Evolutionary conservation across 2,797 vertebrate genomes (phyloP), one percentile per base, ranked within the genome.

Genomic region (Saguinus oedipus): DNA sequence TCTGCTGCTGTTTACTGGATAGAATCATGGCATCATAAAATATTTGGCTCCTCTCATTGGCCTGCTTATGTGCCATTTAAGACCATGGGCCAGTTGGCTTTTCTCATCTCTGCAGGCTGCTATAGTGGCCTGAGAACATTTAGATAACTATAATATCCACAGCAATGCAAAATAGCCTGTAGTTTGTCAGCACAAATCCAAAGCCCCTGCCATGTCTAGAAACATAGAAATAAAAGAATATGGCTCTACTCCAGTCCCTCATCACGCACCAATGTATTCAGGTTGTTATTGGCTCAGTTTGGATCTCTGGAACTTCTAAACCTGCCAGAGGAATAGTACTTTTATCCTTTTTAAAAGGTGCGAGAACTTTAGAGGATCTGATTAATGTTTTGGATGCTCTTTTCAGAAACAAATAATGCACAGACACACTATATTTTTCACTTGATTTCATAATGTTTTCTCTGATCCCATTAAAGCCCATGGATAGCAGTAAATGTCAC

Each of bases 281-380:
- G 72, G 24, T 17, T 78, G 46, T 26, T 90, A 44, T 22, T 70
- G 30, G 53, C 5, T 96, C 3, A 76, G 3, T 57, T 46, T 82
- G 24, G 19, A 80, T 78, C n/a, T 92, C 80, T 90, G 59, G 24
- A 78, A 95, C 6, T 75, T 97, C 33, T 82, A 90, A 94, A 57
- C 22, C 7, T 79, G 30, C 91, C n/a, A 78, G 33, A 84, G 3
- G 48, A 48, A 90, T 81, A 30, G 4, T 36, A 78, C 46, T 57
- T 90, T 90, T 46, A 84, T 90, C 2, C 3, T 27, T 88, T 90
- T 85, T 48, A 27, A 75, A 68, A 75, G 14, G 39, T 81, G 46
- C 24, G 27, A 14, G 12, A 50, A 5, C 4, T 72, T 88, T 55
- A 33, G 85, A 72, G 75, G 89, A 75, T 87, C 50, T 64, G 3